phyloP scores from a whole-genome alignment of 1,140 invertebrate species.

The Papilio machaon region DNA sequence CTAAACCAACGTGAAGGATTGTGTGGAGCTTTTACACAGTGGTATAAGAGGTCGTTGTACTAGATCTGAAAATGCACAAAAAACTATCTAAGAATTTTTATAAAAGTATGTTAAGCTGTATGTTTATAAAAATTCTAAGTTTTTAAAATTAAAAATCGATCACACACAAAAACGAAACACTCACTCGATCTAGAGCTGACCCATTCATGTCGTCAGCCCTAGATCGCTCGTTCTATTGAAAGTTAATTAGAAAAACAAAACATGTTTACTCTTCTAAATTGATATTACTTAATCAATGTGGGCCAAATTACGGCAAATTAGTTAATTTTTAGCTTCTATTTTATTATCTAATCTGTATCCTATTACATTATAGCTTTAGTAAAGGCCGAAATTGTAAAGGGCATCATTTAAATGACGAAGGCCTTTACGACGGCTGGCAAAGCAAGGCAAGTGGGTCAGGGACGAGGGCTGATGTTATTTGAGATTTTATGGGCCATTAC shows the following conservation, averaged over 20 bases:
- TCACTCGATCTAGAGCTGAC: too few relatives aligned
- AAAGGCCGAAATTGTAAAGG: not conserved
- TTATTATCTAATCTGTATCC: not conserved
- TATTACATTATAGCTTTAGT: constrained; percentile 5
- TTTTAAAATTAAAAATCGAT: too few relatives aligned
- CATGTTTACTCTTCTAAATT: too few relatives aligned
- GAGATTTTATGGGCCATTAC: constrained; percentile 30
- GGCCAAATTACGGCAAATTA: not conserved
- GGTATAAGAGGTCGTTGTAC: not conserved
- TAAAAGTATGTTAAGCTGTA: too few relatives aligned
- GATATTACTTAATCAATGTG: too few relatives aligned
- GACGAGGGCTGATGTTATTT: constrained; percentile 25
- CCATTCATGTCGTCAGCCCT: too few relatives aligned
- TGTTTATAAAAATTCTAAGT: too few relatives aligned
- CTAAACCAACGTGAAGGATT: not conserved
- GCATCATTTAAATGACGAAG: constrained; percentile 19
- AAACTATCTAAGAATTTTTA: too few relatives aligned
- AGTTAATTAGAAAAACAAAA: too few relatives aligned
- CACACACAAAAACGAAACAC: too few relatives aligned
- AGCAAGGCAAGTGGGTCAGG: constrained; percentile 6
- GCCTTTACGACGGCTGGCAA: not conserved
- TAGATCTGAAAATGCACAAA: too few relatives aligned
- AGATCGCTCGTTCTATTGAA: too few relatives aligned
- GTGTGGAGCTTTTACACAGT: not conserved
- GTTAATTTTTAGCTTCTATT: not conserved